Conservation (phyloP, 2,888 invertebrate species). For the Elysia crispata region DNA sequence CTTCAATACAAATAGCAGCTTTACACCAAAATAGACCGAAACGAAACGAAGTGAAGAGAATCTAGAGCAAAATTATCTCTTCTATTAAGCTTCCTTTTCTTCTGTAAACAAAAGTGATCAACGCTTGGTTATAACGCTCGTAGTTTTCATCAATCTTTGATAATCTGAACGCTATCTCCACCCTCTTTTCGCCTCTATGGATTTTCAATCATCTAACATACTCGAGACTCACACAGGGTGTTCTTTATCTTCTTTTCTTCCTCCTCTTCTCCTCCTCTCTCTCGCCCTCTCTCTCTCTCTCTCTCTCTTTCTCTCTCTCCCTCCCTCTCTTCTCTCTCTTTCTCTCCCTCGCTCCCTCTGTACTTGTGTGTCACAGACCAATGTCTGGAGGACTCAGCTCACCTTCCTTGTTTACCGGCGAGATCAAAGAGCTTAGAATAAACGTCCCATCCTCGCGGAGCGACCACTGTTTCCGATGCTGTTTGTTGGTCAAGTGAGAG, state of each 20-base stretch:
- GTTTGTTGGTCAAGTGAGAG: slow-evolving; percentile 34
- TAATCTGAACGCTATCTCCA: too few relatives aligned
- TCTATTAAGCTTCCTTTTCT: too few relatives aligned
- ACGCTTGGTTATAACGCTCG: too few relatives aligned
- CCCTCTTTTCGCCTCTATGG: too few relatives aligned
- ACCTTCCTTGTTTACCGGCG: background rate
- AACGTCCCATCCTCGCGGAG: slow-evolving; percentile 37
- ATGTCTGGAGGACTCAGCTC: slow-evolving; percentile 22
- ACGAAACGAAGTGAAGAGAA: too few relatives aligned
- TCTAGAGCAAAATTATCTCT: too few relatives aligned
- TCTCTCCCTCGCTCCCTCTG: slow-evolving; percentile 16
- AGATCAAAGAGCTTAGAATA: slow-evolving; percentile 42
- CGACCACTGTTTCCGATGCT: slow-evolving; percentile 32
- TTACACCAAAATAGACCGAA: too few relatives aligned
- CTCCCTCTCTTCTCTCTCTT: slow-evolving; percentile 16
- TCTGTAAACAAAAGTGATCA: too few relatives aligned
- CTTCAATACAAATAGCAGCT: too few relatives aligned
- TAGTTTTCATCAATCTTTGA: too few relatives aligned
- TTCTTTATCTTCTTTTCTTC: background rate
- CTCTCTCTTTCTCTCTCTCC: slow-evolving; percentile 2
- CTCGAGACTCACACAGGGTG: too few relatives aligned
- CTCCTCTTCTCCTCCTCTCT: background rate
- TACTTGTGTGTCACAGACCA: slow-evolving; percentile 11
- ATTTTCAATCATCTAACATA: too few relatives aligned
- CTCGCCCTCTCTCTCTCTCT: background rate